Evolutionary conservation across 2,797 vertebrate genomes (phyloP).

Genomic region (Thalassophryne amazonica): DNA sequence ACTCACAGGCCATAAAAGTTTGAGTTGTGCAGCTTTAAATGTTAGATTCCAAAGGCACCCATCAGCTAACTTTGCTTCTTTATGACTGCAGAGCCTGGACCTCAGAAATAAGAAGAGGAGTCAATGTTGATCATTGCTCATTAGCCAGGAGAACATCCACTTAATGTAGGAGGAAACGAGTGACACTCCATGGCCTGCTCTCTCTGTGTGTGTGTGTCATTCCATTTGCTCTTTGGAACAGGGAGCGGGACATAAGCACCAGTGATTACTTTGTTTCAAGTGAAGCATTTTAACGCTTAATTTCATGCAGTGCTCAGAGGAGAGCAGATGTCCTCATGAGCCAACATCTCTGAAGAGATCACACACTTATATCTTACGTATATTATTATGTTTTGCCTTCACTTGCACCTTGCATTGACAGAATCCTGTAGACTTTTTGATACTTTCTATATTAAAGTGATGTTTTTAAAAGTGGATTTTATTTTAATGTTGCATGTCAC

Average conservation of each 20-base stretch:
- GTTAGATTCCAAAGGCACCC: too few species aligned
- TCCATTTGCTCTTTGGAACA: conserved; percentile 83
- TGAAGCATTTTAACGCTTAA: conserved; percentile 81
- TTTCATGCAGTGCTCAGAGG: conserved; percentile 75
- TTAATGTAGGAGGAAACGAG: conserved; percentile 85
- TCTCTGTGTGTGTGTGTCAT: conserved; percentile 78
- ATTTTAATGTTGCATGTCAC: too few species aligned
- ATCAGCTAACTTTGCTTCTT: too few species aligned
- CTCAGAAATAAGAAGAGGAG: conserved; percentile 83
- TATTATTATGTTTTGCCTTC: too few species aligned
- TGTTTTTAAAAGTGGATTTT: too few species aligned
- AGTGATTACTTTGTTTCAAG: conserved; percentile 84
- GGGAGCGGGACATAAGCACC: conserved; percentile 79
- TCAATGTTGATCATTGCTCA: conserved; percentile 90
- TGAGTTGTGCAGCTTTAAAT: too few species aligned
- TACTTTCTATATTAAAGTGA: too few species aligned
- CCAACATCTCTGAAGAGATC: conserved; percentile 57
- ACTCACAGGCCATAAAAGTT: too few species aligned
- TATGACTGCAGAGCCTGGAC: conserved; percentile 81
- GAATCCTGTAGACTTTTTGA: too few species aligned
- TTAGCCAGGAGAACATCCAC: conserved; percentile 89
- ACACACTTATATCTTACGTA: too few species aligned
- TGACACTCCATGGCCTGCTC: conserved; percentile 80
- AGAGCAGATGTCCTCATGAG: conserved; percentile 57
- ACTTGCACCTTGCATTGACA: too few species aligned